phyloP scores from a whole-genome alignment of 2,797 vertebrate genomes.

The Molossus molossus region DNA sequence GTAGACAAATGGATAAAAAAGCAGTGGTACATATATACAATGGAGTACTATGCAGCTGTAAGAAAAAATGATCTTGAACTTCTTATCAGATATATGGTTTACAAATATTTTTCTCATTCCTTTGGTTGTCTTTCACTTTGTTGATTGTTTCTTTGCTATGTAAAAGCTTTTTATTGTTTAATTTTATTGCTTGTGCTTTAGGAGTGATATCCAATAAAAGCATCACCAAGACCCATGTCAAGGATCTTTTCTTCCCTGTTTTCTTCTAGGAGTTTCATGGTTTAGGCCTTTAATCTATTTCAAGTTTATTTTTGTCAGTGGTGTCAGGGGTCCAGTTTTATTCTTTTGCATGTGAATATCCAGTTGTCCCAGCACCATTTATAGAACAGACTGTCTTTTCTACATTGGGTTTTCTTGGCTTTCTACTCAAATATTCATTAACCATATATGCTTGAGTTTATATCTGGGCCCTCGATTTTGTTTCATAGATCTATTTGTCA shows the following conservation, averaged over 20 bases:
- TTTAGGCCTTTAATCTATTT: background rate
- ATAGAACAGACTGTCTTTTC: background rate
- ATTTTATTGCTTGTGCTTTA: background rate
- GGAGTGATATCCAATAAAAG: background rate
- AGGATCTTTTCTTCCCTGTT: background rate
- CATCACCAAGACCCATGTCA: background rate
- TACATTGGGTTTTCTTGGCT: background rate
- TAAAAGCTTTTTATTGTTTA: background rate
- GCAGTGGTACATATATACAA: no score
- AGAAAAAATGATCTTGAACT: no score
- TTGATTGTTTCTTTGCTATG: background rate
- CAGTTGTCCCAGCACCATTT: background rate
- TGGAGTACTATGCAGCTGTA: no score
- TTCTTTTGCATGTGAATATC: background rate
- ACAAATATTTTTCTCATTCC: background rate
- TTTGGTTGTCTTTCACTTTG: background rate
- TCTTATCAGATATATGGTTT: background rate
- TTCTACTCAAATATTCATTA: background rate
- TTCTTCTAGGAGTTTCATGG: background rate
- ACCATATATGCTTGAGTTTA: background rate
- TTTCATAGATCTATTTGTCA: background rate
- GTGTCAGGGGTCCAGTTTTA: background rate
- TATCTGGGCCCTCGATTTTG: background rate
- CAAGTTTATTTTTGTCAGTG: background rate
- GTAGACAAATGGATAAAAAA: no score